Conservation (phyloP, 2,797 vertebrate species). For the Corythornis leucogaster region DNA sequence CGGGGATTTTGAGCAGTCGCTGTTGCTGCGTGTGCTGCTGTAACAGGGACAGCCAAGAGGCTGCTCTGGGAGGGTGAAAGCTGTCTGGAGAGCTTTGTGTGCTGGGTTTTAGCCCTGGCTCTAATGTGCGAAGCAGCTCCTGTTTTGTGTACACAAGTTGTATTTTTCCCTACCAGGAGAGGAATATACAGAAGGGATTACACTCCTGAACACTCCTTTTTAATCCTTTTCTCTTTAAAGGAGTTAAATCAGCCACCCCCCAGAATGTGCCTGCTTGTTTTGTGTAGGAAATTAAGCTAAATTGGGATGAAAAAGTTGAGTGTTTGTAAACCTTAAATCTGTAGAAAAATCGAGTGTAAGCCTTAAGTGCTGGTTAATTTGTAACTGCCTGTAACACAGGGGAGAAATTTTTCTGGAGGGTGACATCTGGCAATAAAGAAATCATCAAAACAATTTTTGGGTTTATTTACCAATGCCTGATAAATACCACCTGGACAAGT, state of each 20-base stretch:
- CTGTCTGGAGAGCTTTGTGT: fast-evolving
- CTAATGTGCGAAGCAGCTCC: not conserved
- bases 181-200: not conserved
- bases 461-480: not conserved
- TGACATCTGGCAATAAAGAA: not conserved
- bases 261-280: not conserved
- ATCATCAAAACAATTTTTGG: not conserved
- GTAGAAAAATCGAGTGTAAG: not conserved
- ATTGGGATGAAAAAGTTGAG: not conserved
- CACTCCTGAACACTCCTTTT: not conserved
- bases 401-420: not conserved
- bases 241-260: not conserved
- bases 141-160: not conserved
- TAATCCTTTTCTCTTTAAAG: not conserved
- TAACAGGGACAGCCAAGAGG: not conserved
- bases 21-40: fast-evolving
- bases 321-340: not conserved
- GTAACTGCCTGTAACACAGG: not conserved
- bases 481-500: fast-evolving
- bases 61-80: not conserved
- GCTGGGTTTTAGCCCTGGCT: fast-evolving
- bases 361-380: not conserved
- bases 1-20: fast-evolving
- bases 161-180: not conserved
- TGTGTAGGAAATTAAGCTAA: not conserved